Evolutionary conservation across 2,797 vertebrate genomes (phyloP).

Genomic region (Malacoraja senta): DNA sequence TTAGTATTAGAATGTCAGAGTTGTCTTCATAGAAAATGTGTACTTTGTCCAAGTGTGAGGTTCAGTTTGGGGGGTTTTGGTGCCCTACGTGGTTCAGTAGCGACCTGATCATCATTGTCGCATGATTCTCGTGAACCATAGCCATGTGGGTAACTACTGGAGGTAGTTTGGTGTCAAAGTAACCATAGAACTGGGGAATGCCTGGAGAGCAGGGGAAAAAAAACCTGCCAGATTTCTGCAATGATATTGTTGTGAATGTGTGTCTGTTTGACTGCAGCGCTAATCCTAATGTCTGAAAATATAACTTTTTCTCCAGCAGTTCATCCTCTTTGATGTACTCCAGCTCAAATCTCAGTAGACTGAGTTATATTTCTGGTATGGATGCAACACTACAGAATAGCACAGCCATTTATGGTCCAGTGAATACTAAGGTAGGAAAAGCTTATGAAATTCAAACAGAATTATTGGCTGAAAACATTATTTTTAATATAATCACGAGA

Average conservation of each 20-base stretch:
- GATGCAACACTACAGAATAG: constrained; percentile 53
- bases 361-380: constrained; percentile 79
- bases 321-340: constrained; percentile 49
- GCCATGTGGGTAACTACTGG: not conserved
- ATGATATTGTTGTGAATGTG: not conserved
- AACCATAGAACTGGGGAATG: not conserved
- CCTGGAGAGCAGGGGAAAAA: not conserved
- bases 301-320: not conserved
- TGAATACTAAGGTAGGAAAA: constrained; percentile 59
- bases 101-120: not conserved
- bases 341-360: constrained; percentile 69
- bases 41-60: not conserved
- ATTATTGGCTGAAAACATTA: not conserved
- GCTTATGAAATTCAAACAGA: not conserved
- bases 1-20: not conserved
- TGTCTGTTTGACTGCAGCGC: not conserved
- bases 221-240: not conserved
- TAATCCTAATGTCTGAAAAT: not conserved
- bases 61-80: not conserved
- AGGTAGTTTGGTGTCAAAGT: not conserved
- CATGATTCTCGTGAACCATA: not conserved
- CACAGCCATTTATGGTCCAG: constrained; percentile 51
- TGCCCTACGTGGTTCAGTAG: not conserved
- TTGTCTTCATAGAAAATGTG: no score
- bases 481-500: not conserved